phyloP scores from a whole-genome alignment of 2,888 invertebrate genomes.

The Rhyacophila evoluta region DNA sequence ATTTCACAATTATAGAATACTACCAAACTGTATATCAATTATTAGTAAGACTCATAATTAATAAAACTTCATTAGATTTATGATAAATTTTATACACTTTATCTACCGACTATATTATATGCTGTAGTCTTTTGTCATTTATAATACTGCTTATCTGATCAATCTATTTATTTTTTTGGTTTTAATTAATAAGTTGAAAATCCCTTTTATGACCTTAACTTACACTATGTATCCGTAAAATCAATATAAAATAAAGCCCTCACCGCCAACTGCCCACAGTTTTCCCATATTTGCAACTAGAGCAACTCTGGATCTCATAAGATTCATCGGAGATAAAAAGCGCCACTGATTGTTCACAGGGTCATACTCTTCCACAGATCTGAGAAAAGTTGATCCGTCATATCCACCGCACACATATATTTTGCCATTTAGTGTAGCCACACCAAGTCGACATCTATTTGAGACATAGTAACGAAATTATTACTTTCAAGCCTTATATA shows the following conservation, averaged over 20 bases:
- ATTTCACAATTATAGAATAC: too few species aligned
- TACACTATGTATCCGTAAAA: too few species aligned
- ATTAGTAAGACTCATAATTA: too few species aligned
- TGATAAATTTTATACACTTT: too few species aligned
- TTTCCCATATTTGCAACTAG: constrained; percentile 86
- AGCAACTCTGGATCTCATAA: constrained; percentile 84
- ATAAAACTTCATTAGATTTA: too few species aligned
- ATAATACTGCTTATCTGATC: too few species aligned
- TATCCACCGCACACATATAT: constrained; percentile 89
- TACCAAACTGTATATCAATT: too few species aligned
- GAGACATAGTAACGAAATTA: too few species aligned
- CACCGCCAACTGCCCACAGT: constrained; percentile 84
- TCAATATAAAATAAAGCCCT: neutral
- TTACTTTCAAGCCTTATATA: too few species aligned
- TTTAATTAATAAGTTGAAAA: neutral
- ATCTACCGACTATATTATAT: too few species aligned
- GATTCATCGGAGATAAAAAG: constrained; percentile 83
- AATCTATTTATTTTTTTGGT: neutral
- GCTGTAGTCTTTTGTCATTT: too few species aligned
- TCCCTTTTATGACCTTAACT: too few species aligned
- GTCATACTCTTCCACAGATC: constrained; percentile 85
- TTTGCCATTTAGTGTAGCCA: constrained; percentile 83
- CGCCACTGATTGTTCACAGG: constrained; percentile 82
- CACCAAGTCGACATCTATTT: constrained; percentile 82
- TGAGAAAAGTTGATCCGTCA: constrained; percentile 85